Conservation (phyloP, 2,888 invertebrate species). For the Rhaphigaster nebulosa region DNA sequence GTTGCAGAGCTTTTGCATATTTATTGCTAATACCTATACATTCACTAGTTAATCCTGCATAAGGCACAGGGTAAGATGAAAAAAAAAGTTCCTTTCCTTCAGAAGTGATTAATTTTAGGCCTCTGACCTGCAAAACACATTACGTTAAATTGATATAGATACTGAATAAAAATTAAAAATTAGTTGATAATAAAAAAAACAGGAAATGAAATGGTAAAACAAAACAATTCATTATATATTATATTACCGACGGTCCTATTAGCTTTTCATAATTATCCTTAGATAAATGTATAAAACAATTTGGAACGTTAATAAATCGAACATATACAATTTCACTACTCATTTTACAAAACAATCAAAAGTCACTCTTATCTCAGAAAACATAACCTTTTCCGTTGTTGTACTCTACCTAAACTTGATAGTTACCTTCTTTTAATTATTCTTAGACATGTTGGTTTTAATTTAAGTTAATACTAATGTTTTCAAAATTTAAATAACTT, state of each 20-base stretch:
- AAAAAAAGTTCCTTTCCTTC: conserved; percentile 60
- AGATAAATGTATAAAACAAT: conserved; percentile 66
- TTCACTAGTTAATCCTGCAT: conserved; percentile 50
- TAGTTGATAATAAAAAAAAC: not conserved
- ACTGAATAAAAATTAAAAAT: not conserved
- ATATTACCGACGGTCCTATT: conserved; percentile 60
- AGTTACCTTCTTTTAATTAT: conserved; percentile 1
- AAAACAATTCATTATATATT: not conserved
- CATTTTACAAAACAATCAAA: conserved; percentile 67
- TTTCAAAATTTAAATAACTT: not conserved
- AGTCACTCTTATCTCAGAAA: not conserved
- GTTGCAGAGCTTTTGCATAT: conserved; percentile 74
- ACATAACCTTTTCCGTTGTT: not conserved
- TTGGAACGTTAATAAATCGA: conserved; percentile 70
- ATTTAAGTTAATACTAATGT: not conserved
- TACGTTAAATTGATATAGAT: not conserved
- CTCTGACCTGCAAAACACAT: conserved; percentile 60
- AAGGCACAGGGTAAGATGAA: conserved; percentile 58
- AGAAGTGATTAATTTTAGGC: conserved; percentile 53
- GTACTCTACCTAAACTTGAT: not conserved
- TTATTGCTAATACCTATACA: conserved; percentile 74
- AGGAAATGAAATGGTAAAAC: not conserved
- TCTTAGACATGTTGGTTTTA: not conserved
- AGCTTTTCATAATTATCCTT: conserved; percentile 64
- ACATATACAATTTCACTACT: conserved; percentile 70